These are phyloP conservation scores for Acanthacorydalis orientalis DNA, from an alignment of 2,888 invertebrate genomes.

Conservation along the genomic window DNA sequence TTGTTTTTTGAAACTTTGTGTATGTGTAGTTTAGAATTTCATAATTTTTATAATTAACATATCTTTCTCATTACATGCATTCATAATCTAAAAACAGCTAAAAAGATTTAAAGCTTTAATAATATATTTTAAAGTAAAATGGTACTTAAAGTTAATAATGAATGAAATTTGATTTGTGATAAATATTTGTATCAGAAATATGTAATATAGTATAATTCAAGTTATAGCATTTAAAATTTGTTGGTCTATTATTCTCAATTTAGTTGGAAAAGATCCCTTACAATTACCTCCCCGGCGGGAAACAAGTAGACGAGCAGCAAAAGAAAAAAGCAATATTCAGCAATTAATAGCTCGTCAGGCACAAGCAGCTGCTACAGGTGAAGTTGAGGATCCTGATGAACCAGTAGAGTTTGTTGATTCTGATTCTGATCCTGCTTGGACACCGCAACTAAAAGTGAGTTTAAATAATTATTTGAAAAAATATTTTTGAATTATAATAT, in stretches of 20 bases:
- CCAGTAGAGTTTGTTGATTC: conserved; percentile 41
- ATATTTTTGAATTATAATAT: too few species aligned
- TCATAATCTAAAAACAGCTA: too few species aligned
- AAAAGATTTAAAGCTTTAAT: too few species aligned
- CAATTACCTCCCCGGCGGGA: conserved; percentile 39
- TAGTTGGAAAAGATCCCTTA: conserved; percentile 23
- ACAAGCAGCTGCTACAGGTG: conserved; percentile 14
- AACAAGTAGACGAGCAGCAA: conserved; percentile 45
- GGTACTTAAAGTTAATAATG: too few species aligned
- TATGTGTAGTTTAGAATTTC: too few species aligned
- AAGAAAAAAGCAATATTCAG: conserved; percentile 40
- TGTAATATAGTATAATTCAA: background rate
- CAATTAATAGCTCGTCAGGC: conserved; percentile 28
- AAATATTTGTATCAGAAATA: background rate
- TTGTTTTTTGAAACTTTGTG: too few species aligned
- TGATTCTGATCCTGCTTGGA: conserved; percentile 61
- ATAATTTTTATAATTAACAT: too few species aligned
- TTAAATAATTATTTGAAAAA: background rate
- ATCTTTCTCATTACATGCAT: too few species aligned
- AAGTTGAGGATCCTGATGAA: conserved; percentile 37
- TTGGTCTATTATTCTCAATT: background rate
- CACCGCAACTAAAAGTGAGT: conserved; percentile 37
- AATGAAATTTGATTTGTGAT: too few species aligned
- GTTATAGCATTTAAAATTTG: background rate
- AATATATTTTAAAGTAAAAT: too few species aligned